These are phyloP conservation scores for Oceanodroma tethys DNA, from an alignment of 2,113 vertebrate species.

Conservation along the genomic window DNA sequence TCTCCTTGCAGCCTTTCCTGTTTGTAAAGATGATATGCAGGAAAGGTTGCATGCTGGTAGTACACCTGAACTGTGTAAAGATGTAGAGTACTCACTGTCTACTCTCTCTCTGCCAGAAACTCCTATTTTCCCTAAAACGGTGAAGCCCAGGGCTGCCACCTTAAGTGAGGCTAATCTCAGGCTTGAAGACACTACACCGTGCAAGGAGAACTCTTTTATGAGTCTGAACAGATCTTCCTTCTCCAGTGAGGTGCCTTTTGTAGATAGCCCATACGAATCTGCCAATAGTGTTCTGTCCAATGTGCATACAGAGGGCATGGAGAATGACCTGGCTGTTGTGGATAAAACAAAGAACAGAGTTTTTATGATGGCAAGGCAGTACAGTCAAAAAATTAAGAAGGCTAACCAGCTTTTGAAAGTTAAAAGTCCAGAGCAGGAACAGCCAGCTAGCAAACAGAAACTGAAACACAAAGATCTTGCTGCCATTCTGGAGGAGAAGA, in stretches of 20 bases:
- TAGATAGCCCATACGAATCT: slow-evolving; percentile 76
- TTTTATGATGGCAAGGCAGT: slow-evolving; percentile 95
- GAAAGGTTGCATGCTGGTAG: slow-evolving; percentile 46
- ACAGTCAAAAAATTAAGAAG: slow-evolving; percentile 98
- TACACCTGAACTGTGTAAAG: slow-evolving; percentile 67
- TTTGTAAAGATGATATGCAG: slow-evolving; percentile 77
- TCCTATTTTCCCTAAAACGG: slow-evolving; percentile 73
- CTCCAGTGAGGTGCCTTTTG: slow-evolving; percentile 74
- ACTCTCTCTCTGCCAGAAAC: slow-evolving; percentile 76
- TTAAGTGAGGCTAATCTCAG: slow-evolving; percentile 79
- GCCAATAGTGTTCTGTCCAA: slow-evolving; percentile 71
- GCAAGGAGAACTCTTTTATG: slow-evolving; percentile 69
- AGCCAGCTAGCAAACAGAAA: slow-evolving; percentile 70
- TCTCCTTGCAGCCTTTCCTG: slow-evolving; percentile 91
- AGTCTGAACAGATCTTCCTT: slow-evolving; percentile 79
- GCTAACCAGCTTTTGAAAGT: slow-evolving; percentile 95
- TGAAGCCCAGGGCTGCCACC: slow-evolving; percentile 77
- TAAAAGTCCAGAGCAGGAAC: slow-evolving; percentile 88
- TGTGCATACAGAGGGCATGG: slow-evolving; percentile 60
- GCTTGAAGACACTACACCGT: slow-evolving; percentile 71
- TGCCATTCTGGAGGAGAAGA: slow-evolving; percentile 94
- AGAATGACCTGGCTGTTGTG: slow-evolving; percentile 73
- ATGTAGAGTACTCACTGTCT: slow-evolving; percentile 62
- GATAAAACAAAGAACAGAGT: slow-evolving; percentile 91
- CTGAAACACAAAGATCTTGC: slow-evolving; percentile 86